Conservation (phyloP, 2,797 vertebrate genomes). For the Cygnus olor region DNA sequence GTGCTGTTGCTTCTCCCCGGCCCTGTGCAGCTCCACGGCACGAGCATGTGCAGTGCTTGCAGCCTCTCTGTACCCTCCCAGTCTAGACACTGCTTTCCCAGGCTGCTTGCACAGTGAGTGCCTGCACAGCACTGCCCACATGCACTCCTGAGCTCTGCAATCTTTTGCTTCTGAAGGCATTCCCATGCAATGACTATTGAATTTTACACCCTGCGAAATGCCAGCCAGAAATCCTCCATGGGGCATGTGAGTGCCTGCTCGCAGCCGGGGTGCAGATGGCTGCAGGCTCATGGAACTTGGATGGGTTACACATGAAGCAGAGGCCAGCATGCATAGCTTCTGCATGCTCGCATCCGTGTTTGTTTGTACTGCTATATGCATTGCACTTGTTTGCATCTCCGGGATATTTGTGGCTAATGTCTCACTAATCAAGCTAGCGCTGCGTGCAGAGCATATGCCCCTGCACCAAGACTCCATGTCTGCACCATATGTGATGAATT, state of each 20-base stretch:
- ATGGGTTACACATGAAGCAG: rapidly evolving
- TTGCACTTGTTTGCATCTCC: background rate
- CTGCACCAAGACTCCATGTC: background rate
- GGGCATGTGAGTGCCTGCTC: rapidly evolving
- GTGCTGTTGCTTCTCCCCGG: background rate
- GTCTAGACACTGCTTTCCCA: rapidly evolving
- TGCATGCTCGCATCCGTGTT: rapidly evolving
- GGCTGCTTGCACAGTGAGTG: rapidly evolving
- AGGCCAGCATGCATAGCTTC: background rate
- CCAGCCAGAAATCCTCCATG: background rate
- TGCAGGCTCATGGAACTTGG: background rate
- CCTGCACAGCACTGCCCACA: background rate
- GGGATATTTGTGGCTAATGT: background rate
- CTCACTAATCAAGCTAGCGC: background rate
- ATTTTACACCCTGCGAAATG: background rate
- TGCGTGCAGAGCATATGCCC: background rate
- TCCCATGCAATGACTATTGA: background rate
- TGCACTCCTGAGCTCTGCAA: background rate
- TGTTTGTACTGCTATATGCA: background rate
- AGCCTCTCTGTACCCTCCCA: background rate
- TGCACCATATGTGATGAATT: conserved; percentile 4
- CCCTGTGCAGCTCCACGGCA: background rate
- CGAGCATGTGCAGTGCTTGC: rapidly evolving
- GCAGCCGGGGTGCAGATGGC: background rate
- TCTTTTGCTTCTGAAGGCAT: background rate